Conservation (phyloP, 1,140 invertebrate genomes). For the Drosophila takahashii region DNA sequence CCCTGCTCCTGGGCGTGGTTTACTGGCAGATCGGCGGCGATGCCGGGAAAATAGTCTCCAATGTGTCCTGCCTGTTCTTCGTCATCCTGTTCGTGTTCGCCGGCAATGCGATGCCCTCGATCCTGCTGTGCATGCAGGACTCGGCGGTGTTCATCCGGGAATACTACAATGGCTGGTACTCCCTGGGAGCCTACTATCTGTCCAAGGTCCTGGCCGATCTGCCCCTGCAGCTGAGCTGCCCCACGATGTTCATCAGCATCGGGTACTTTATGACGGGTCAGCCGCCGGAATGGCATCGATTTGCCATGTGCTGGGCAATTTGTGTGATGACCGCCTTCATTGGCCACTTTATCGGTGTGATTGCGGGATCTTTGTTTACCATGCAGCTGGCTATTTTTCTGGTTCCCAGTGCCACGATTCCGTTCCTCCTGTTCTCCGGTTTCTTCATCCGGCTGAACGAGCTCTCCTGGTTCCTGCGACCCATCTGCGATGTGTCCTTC, state of each 20-base stretch:
- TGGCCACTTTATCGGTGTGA: conserved; percentile 91
- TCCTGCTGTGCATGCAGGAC: conserved; percentile 94
- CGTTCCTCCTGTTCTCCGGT: conserved; percentile 93
- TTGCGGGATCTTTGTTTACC: conserved; percentile 90
- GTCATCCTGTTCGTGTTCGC: conserved; percentile 94
- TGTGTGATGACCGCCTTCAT: conserved; percentile 90
- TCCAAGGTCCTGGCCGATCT: conserved; percentile 94
- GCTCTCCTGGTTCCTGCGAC: conserved; percentile 89
- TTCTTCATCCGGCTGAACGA: conserved; percentile 93
- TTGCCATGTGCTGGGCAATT: conserved; percentile 89
- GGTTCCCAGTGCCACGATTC: conserved; percentile 92
- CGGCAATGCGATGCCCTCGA: conserved; percentile 94
- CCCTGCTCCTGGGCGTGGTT: conserved; percentile 91
- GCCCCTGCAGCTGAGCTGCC: conserved; percentile 91
- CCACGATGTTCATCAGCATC: conserved; percentile 90
- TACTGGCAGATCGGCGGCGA: conserved; percentile 93
- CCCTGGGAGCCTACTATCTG: conserved; percentile 91
- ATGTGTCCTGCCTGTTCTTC: conserved; percentile 93
- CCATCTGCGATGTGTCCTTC: conserved; percentile 90
- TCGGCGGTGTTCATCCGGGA: conserved; percentile 94
- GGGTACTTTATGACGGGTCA: conserved; percentile 94
- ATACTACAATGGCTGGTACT: conserved; percentile 96
- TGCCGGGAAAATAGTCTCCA: conserved; percentile 90
- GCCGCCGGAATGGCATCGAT: conserved; percentile 88
- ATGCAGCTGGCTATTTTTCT: conserved; percentile 92